Percentiles rank a stretch among this genome's conserved stretches.
Conservation (phyloP, 2,113 vertebrate species). For the Lynx canadensis region DNA sequence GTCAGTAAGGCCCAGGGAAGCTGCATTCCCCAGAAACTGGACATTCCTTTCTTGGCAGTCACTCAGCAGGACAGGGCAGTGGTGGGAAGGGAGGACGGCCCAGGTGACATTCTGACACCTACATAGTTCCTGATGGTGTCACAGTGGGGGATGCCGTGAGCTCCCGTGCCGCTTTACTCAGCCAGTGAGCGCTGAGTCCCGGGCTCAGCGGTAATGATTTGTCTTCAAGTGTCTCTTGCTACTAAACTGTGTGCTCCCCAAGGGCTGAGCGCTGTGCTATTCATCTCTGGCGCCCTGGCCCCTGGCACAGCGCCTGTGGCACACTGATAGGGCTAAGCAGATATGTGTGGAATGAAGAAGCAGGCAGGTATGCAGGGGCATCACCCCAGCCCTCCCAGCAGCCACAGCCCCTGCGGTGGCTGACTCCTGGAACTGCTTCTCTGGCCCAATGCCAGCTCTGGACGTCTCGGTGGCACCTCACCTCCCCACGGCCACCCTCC, state of each 20-base stretch:
- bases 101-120: not conserved
- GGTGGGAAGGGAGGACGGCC: not conserved
- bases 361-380: not conserved
- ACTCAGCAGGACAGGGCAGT: not conserved
- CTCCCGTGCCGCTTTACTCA: not conserved
- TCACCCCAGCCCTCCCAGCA: not conserved
- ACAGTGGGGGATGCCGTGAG: not conserved
- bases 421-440: not conserved
- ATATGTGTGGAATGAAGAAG: not conserved
- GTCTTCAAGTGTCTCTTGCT: not conserved
- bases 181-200: not conserved
- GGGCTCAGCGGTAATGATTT: not conserved
- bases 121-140: not conserved
- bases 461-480: not conserved
- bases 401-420: rapidly evolving
- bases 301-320: not conserved
- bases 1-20: not conserved
- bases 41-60: slow-evolving; percentile 2
- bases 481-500: not conserved
- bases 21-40: not conserved
- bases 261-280: not conserved
- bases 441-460: not conserved
- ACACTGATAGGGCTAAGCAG: not conserved
- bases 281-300: not conserved
- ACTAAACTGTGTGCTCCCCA: not conserved